Evolutionary conservation across 1,140 invertebrate genomes (phyloP).

Genomic region (Drosophila varians): DNA sequence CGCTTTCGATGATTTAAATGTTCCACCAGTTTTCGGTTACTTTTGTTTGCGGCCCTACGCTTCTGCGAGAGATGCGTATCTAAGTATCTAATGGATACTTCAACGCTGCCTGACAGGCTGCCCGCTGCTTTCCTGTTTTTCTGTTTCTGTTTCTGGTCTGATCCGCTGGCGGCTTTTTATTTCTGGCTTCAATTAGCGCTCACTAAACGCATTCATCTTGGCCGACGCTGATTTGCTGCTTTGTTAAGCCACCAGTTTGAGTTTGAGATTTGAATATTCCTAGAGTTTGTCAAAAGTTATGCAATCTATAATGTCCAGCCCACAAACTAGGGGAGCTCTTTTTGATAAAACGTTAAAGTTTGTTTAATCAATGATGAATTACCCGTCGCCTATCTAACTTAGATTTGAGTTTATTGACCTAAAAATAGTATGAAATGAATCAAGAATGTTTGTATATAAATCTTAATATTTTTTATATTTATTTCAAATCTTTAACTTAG

Average conservation of each 20-base stretch:
- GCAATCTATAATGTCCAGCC: not conserved
- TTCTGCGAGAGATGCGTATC: slow-evolving; percentile 59
- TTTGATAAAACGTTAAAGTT: not conserved
- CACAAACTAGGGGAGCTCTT: not conserved
- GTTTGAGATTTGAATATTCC: not conserved
- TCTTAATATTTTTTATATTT: too few relatives aligned
- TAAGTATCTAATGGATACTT: slow-evolving; percentile 80
- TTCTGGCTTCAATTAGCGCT: slow-evolving; percentile 59
- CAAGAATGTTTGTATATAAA: not conserved
- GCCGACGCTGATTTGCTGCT: slow-evolving; percentile 39
- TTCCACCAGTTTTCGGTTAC: slow-evolving; percentile 63
- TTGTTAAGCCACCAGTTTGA: slow-evolving; percentile 15
- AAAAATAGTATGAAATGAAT: not conserved
- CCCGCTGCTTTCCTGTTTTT: slow-evolving; percentile 43
- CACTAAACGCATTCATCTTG: slow-evolving; percentile 50
- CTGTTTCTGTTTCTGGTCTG: slow-evolving; percentile 5
- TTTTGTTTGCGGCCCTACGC: slow-evolving; percentile 40
- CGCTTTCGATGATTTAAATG: slow-evolving; percentile 63
- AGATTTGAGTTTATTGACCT: not conserved
- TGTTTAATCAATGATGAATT: not conserved
- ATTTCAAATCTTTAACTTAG: too few relatives aligned
- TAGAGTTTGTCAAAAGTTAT: not conserved
- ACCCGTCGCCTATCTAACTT: not conserved
- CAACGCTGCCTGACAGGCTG: slow-evolving; percentile 50
- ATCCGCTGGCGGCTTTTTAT: slow-evolving; percentile 47